A percentile compares a stretch with the other conserved stretches of the same genome.
These are phyloP conservation scores for Tetrao urogallus DNA, from an alignment of 2,113 vertebrate genomes.

Conservation along the genomic window DNA sequence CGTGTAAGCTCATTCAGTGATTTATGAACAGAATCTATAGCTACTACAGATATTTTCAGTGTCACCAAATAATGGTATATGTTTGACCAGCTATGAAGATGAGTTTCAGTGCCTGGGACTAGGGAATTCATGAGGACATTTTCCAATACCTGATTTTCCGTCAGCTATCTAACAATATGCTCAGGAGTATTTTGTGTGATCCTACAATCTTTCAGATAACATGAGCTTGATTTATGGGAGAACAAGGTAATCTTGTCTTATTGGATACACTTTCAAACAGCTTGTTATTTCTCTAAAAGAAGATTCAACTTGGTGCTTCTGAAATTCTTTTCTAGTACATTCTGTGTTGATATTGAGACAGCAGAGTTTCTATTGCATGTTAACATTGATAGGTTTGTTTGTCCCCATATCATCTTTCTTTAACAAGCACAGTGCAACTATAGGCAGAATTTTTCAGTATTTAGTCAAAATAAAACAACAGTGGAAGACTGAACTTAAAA, in stretches of 20 bases:
- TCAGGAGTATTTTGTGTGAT: not conserved
- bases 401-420: not conserved
- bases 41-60: not conserved
- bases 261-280: not conserved
- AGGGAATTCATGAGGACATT: not conserved
- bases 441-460: not conserved
- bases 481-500: not conserved
- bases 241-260: not conserved
- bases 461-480: not conserved
- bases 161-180: not conserved
- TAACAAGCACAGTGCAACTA: not conserved
- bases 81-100: not conserved
- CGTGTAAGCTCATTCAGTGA: not conserved
- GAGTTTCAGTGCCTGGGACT: not conserved
- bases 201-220: not conserved
- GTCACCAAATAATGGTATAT: not conserved
- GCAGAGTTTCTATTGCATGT: not conserved
- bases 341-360: not conserved
- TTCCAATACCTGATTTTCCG: not conserved
- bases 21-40: not conserved
- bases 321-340: not conserved
- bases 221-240: not conserved
- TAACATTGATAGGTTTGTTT: not conserved
- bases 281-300: not conserved
- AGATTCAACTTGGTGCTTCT: not conserved